Conservation (phyloP, 2,888 invertebrate species). For the Aspidiotus rigidus region DNA sequence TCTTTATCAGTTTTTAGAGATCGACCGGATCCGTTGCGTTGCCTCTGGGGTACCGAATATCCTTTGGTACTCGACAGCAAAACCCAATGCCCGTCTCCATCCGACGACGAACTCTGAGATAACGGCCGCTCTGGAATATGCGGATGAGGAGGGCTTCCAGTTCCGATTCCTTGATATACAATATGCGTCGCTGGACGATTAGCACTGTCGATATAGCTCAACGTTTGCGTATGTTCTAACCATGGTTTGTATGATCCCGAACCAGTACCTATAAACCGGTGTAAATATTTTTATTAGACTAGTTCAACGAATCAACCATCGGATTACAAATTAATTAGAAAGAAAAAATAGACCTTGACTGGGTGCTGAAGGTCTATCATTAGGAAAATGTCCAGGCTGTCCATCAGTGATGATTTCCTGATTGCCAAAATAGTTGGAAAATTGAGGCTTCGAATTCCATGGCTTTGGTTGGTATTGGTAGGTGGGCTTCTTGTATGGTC, state of each 20-base stretch:
- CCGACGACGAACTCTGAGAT: conserved; percentile 48
- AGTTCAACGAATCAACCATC: no score
- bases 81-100: conserved; percentile 68
- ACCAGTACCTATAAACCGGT: no score
- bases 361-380: conserved; percentile 37
- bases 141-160: conserved; percentile 15
- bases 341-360: conserved; percentile 1
- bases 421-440: conserved; percentile 36
- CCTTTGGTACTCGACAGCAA: conserved; percentile 68
- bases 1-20: conserved; percentile 40
- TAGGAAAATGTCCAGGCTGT: conserved; percentile 49
- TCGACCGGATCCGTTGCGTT: conserved; percentile 44
- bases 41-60: conserved; percentile 50
- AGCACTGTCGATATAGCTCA: conserved; percentile 24
- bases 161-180: conserved; percentile 36
- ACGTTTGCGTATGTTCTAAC: conserved; percentile 25
- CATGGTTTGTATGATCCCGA: conserved; percentile 17
- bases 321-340: background rate
- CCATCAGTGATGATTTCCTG: conserved; percentile 51
- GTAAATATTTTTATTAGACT: no score
- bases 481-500: conserved; percentile 43
- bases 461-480: conserved; percentile 39
- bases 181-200: conserved; percentile 40
- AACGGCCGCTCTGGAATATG: conserved; percentile 42
- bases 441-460: conserved; percentile 32